Evolutionary conservation across 37 sponge, comb jelly and placozoan genomes (phyloP).

Genomic region (Spongia lamella): DNA sequence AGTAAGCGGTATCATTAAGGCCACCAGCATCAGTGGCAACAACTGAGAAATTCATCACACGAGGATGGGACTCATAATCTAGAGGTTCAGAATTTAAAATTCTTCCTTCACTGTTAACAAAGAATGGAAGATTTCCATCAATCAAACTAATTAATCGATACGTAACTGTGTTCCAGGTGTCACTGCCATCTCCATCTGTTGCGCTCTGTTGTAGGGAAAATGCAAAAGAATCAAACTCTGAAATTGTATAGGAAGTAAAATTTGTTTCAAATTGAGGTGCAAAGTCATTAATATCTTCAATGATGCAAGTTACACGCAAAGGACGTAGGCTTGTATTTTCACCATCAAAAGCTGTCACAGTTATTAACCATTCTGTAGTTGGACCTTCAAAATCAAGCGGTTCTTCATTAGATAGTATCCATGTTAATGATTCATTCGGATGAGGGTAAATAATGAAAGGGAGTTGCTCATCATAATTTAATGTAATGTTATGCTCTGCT

Average conservation of each 20-base stretch:
- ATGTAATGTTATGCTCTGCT: slow-evolving; percentile 13
- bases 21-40: slow-evolving; percentile 39
- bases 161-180: slow-evolving; percentile 1
- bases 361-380: slow-evolving; percentile 3
- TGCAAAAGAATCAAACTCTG: slow-evolving; percentile 22
- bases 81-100: slow-evolving; percentile 25
- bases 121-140: slow-evolving; percentile 28
- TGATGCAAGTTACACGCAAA: slow-evolving; percentile 1
- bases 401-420: slow-evolving; percentile 22
- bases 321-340: slow-evolving; percentile 5
- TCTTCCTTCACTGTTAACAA: background rate
- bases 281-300: slow-evolving; percentile 45
- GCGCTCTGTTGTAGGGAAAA: slow-evolving; percentile 15
- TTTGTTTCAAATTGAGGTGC: slow-evolving; percentile 30
- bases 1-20: slow-evolving; percentile 16
- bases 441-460: background rate
- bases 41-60: slow-evolving; percentile 1
- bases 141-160: background rate
- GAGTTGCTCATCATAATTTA: background rate
- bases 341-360: slow-evolving; percentile 29
- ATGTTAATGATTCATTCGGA: background rate
- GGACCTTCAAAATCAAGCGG: slow-evolving; percentile 33
- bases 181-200: slow-evolving; percentile 33
- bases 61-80: slow-evolving; percentile 21
- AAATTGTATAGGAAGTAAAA: slow-evolving; percentile 8